Percentiles rank a stretch among this genome's conserved stretches.
Conservation (phyloP, 2,113 vertebrate species). For the Chamaea fasciata region DNA sequence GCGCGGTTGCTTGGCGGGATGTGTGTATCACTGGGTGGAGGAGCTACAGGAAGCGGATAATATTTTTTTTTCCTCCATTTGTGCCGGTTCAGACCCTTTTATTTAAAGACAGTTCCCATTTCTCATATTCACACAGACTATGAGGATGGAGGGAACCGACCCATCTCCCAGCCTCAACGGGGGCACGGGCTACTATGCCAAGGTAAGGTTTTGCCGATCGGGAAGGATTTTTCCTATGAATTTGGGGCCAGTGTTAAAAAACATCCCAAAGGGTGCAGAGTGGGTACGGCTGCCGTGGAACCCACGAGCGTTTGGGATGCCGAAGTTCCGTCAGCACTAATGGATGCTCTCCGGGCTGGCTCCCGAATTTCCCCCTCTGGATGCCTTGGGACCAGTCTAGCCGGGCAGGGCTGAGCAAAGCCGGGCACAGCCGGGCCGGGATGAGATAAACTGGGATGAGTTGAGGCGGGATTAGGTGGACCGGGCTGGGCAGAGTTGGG, state of each 20-base stretch:
- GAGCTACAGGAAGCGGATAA: slow-evolving; percentile 39
- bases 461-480: no score
- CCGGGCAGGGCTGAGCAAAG: background rate
- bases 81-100: background rate
- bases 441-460: background rate
- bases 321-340: rapidly evolving
- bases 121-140: background rate
- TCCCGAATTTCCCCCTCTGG: background rate
- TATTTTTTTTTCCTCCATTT: background rate
- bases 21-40: slow-evolving; percentile 39
- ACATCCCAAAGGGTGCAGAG: background rate
- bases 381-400: background rate
- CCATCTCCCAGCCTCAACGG: background rate
- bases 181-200: background rate
- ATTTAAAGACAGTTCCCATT: background rate
- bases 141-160: background rate
- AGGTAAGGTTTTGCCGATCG: background rate
- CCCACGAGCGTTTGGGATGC: background rate
- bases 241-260: background rate
- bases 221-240: background rate
- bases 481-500: background rate
- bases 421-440: background rate
- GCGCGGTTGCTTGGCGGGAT: background rate
- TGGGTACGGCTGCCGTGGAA: rapidly evolving
- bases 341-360: background rate